Evolutionary conservation across 2,888 invertebrate species (phyloP).

Genomic region (Entomobrya proxima): DNA sequence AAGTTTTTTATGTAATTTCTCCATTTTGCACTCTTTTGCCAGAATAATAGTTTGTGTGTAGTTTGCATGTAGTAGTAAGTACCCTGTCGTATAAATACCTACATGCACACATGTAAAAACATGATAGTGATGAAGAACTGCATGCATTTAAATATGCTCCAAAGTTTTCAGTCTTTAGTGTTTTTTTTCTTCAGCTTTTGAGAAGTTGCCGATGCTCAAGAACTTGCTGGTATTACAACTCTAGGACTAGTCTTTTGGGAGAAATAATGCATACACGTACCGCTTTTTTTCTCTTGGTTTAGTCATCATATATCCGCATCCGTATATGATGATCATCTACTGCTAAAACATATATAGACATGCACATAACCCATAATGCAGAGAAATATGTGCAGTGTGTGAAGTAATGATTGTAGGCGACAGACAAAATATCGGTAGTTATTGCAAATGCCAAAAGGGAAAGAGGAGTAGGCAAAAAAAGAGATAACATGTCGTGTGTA

Average conservation of each 20-base stretch:
- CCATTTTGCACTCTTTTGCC: slow-evolving; percentile 49
- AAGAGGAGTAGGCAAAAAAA: background rate
- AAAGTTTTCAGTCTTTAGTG: no score
- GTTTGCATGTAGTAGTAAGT: background rate
- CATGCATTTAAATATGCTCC: slow-evolving; percentile 21
- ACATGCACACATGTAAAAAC: background rate
- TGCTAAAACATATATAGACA: background rate
- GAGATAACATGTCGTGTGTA: slow-evolving; percentile 14
- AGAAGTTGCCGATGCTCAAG: no score
- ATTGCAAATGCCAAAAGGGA: slow-evolving; percentile 31
- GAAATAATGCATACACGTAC: slow-evolving; percentile 10
- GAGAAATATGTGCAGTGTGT: background rate
- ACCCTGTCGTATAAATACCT: background rate
- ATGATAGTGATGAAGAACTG: background rate
- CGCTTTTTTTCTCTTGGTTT: background rate
- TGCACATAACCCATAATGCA: background rate
- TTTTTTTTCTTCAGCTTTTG: no score
- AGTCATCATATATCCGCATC: slow-evolving; percentile 3
- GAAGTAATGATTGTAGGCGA: background rate
- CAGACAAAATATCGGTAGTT: background rate
- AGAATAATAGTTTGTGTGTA: background rate
- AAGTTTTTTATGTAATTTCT: slow-evolving; percentile 25
- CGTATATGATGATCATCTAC: background rate
- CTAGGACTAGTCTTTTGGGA: slow-evolving; percentile 1
- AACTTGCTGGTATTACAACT: background rate